phyloP scores from a whole-genome alignment of 2,797 vertebrate species.

The Acropternis orthonyx region DNA sequence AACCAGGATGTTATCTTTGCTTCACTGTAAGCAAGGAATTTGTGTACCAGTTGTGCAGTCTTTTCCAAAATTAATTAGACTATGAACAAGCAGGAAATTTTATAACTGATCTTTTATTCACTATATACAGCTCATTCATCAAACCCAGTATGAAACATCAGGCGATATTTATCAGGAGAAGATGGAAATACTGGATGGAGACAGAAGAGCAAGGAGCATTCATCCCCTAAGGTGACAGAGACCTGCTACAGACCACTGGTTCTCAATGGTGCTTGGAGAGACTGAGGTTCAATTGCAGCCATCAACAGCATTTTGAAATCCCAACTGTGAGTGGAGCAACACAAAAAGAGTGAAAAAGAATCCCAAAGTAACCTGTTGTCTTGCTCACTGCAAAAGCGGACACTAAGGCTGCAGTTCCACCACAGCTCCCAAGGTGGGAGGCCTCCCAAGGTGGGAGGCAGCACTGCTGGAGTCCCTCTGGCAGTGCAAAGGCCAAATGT shows the following conservation, averaged over 20 bases:
- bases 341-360: background rate
- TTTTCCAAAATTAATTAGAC: background rate
- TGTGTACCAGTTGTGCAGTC: background rate
- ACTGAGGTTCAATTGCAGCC: background rate
- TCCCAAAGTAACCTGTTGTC: background rate
- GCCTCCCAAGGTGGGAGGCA: background rate
- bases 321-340: accelerated
- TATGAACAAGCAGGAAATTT: background rate
- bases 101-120: background rate
- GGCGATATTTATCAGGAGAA: background rate
- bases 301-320: background rate
- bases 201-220: background rate
- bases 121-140: background rate
- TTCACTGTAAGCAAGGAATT: background rate
- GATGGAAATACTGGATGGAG: background rate
- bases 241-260: background rate
- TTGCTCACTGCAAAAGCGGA: background rate
- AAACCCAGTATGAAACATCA: background rate
- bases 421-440: background rate
- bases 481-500: accelerated
- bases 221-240: background rate
- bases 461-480: background rate
- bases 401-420: background rate
- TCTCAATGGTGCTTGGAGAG: background rate
- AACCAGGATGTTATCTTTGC: background rate